A percentile compares a stretch with the other conserved stretches of the same genome.
phyloP scores from a whole-genome alignment of 2,113 vertebrate genomes.

The Dromaius novaehollandiae region DNA sequence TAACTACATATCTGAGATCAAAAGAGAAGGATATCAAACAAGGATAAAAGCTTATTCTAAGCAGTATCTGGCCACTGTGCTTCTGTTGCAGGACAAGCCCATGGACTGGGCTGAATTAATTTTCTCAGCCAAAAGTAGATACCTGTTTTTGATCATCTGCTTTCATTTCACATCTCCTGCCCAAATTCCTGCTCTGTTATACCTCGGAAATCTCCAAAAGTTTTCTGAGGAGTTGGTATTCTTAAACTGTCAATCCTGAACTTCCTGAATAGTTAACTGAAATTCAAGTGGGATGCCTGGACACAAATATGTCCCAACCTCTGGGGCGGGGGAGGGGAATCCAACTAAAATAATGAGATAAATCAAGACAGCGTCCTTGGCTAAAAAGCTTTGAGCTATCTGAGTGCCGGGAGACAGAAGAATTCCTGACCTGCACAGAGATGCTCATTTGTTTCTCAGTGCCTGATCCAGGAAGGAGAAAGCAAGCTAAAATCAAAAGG shows the following conservation, averaged over 20 bases:
- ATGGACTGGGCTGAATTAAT: background rate
- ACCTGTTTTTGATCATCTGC: background rate
- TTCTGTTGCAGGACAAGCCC: background rate
- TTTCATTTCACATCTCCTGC: background rate
- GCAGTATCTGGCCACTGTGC: background rate
- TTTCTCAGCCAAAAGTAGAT: background rate
- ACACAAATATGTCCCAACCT: fast-evolving
- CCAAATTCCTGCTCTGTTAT: background rate
- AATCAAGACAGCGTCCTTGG: fast-evolving
- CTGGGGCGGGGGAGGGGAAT: too few species aligned
- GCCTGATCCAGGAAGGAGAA: background rate
- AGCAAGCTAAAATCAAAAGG: background rate
- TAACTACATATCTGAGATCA: background rate
- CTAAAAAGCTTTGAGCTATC: background rate
- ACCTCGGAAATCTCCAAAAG: background rate
- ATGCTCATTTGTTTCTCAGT: background rate
- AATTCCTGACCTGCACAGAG: background rate
- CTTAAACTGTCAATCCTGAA: background rate
- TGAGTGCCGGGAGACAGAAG: background rate
- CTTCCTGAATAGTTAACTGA: background rate
- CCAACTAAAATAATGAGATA: background rate
- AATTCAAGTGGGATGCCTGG: background rate
- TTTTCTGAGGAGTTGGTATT: background rate
- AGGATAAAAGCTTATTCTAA: background rate
- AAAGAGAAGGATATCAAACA: background rate